Conservation (phyloP, 2,888 invertebrate genomes). For the Pycnomerus fuliginosus region DNA sequence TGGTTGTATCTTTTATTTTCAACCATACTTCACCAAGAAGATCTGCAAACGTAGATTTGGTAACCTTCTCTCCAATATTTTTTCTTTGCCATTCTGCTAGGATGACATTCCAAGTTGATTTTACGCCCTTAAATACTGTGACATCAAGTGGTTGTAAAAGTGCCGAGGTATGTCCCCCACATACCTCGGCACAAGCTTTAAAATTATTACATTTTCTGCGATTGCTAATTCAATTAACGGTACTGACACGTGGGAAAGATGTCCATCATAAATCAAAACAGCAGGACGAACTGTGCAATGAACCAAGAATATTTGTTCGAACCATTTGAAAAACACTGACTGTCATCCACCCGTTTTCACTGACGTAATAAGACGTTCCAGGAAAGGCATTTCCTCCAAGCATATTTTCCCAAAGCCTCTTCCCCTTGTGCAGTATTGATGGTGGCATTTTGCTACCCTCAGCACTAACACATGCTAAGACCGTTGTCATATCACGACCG, state of each 20-base stretch:
- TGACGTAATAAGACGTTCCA: neutral
- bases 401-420: neutral
- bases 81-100: neutral
- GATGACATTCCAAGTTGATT: neutral
- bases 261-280: too few species aligned
- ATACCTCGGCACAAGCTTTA: neutral
- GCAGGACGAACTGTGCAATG: too few species aligned
- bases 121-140: neutral
- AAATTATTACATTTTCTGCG: neutral
- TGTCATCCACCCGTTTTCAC: neutral
- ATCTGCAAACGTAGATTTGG: neutral
- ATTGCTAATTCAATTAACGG: neutral
- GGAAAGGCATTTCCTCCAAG: neutral
- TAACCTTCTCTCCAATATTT: neutral
- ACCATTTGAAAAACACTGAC: too few species aligned
- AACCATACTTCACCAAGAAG: neutral
- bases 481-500: neutral
- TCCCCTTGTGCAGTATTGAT: neutral
- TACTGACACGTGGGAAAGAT: neutral
- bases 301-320: too few species aligned
- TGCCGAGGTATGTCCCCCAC: neutral
- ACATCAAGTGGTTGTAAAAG: neutral
- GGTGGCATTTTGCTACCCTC: neutral
- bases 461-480: slow-evolving; percentile 1
- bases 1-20: neutral